Evolutionary conservation across 2,888 invertebrate species (phyloP).

Genomic region (Psococerastis gibbosa): DNA sequence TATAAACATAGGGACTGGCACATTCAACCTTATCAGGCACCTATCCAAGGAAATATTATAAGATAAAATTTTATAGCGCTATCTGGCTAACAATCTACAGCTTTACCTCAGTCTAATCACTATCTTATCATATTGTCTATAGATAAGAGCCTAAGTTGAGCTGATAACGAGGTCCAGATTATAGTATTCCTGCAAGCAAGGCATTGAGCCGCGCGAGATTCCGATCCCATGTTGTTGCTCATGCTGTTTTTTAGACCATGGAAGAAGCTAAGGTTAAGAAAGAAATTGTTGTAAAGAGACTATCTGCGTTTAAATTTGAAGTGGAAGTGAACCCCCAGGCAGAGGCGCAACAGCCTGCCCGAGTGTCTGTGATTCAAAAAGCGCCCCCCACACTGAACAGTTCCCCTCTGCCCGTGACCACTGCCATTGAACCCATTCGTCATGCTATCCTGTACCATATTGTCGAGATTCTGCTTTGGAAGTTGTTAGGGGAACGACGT

Average conservation of each 20-base stretch:
- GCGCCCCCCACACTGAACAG: not conserved
- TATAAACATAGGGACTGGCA: no score
- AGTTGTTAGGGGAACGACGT: conserved; percentile 14
- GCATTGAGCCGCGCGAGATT: no score
- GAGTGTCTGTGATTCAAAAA: not conserved
- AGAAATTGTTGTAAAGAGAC: conserved; percentile 7
- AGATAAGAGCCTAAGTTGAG: no score
- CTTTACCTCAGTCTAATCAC: not conserved
- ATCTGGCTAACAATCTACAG: no score
- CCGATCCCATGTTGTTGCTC: no score
- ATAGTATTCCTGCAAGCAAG: no score
- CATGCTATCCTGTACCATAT: conserved; percentile 1
- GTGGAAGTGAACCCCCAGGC: not conserved
- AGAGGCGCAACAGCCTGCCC: not conserved
- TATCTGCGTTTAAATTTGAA: conserved; percentile 3
- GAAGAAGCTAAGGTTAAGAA: conserved; percentile 2
- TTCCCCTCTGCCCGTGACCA: not conserved
- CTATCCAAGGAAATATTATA: no score
- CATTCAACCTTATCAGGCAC: no score
- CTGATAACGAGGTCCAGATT: no score
- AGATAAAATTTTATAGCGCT: no score
- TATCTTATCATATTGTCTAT: conserved; percentile 10
- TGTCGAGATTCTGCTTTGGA: conserved; percentile 14
- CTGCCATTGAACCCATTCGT: not conserved
- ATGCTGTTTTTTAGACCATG: not conserved